Evolutionary conservation across 2,888 invertebrate species (phyloP).

Genomic region (Minunthozetes semirufus): DNA sequence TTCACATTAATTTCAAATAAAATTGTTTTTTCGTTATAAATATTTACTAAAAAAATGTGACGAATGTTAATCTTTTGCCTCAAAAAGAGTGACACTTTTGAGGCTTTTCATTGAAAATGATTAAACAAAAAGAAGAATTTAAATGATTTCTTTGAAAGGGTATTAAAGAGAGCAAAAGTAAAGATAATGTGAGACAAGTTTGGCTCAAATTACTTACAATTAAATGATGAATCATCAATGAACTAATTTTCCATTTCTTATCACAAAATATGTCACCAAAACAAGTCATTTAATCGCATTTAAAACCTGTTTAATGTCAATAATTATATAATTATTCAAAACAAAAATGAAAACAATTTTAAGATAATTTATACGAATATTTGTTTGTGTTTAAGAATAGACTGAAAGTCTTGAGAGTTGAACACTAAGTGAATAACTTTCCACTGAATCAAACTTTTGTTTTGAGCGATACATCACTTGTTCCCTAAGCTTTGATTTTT

Average conservation of each 20-base stretch:
- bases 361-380: neutral
- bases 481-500: neutral
- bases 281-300: conserved; percentile 19
- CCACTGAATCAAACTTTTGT: neutral
- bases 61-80: too few species aligned
- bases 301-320: conserved; percentile 11
- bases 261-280: conserved; percentile 25
- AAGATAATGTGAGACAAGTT: neutral
- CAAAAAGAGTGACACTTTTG: too few species aligned
- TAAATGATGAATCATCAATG: neutral
- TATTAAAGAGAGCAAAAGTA: neutral
- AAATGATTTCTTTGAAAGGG: neutral
- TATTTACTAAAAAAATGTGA: too few species aligned
- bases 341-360: neutral
- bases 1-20: neutral
- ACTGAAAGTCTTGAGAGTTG: neutral
- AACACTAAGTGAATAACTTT: neutral
- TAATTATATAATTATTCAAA: conserved; percentile 13
- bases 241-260: conserved; percentile 10
- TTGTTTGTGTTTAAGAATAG: neutral
- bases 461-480: neutral
- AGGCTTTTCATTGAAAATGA: neutral
- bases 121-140: neutral
- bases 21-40: too few species aligned
- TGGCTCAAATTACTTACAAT: neutral